These are phyloP conservation scores for Drosophila repleta DNA, from an alignment of 1,140 invertebrate genomes.

Conservation along the genomic window DNA sequence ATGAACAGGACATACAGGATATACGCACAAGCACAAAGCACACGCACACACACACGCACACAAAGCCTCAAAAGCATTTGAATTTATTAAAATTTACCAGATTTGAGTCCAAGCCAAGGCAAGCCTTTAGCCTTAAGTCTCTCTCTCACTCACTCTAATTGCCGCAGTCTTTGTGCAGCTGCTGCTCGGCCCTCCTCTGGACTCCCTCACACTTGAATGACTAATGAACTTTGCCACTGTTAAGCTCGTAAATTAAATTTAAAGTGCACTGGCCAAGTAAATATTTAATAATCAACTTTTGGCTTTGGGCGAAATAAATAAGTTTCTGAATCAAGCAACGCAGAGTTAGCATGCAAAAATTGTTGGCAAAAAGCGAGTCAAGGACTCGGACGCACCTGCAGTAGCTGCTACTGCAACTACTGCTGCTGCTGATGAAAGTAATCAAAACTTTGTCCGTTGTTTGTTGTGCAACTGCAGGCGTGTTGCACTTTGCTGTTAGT, in stretches of 20 bases:
- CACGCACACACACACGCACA: slow-evolving; percentile 20
- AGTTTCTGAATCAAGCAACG: slow-evolving; percentile 22
- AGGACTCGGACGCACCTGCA: slow-evolving; percentile 23
- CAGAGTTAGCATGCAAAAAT: slow-evolving; percentile 30
- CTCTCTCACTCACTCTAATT: slow-evolving; percentile 29
- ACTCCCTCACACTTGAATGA: slow-evolving; percentile 41
- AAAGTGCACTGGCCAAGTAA: slow-evolving; percentile 58
- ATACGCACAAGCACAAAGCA: slow-evolving; percentile 12
- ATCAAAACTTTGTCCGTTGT: slow-evolving; percentile 68
- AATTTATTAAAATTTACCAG: slow-evolving; percentile 75
- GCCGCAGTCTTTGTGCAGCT: slow-evolving; percentile 12
- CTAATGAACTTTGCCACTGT: slow-evolving; percentile 71
- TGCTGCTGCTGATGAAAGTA: slow-evolving; percentile 61
- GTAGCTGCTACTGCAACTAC: slow-evolving; percentile 25
- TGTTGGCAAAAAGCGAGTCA: slow-evolving; percentile 2
- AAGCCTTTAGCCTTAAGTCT: slow-evolving; percentile 32
- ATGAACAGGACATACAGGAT: slow-evolving; percentile 36
- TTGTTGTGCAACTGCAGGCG: slow-evolving; percentile 65
- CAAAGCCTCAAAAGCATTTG: slow-evolving; percentile 47
- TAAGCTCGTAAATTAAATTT: slow-evolving; percentile 72
- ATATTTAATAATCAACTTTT: slow-evolving; percentile 78
- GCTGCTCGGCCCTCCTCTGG: neutral
- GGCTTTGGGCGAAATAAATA: slow-evolving; percentile 53
- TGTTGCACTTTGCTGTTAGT: slow-evolving; percentile 33
- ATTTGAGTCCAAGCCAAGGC: slow-evolving; percentile 16